phyloP scores from a whole-genome alignment of 2,797 vertebrate species.

The Synaphobranchus kaupii region DNA sequence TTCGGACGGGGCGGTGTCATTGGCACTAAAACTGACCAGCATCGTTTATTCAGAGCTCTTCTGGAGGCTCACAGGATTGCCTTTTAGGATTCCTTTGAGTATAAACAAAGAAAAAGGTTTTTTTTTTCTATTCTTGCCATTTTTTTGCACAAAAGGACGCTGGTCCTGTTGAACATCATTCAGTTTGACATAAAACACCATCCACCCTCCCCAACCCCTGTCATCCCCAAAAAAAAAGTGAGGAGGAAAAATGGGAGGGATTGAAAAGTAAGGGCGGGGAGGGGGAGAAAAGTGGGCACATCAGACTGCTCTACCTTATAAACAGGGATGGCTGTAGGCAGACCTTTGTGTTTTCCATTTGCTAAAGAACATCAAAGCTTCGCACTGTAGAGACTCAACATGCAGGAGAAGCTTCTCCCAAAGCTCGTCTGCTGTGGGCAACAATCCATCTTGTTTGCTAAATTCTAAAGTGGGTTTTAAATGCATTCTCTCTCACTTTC shows the following conservation, averaged over 20 bases:
- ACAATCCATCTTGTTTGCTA: background rate
- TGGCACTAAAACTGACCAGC: too few species aligned
- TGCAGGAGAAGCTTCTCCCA: background rate
- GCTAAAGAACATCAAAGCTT: background rate
- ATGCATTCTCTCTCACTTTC: background rate
- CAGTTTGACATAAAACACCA: background rate
- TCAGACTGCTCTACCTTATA: background rate
- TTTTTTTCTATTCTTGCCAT: background rate
- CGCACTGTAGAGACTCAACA: background rate
- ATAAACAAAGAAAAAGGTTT: background rate
- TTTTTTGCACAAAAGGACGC: background rate
- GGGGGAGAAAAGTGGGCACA: background rate
- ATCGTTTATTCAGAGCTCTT: background rate
- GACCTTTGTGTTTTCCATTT: constrained; percentile 6
- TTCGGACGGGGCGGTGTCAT: too few species aligned
- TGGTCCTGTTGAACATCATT: background rate
- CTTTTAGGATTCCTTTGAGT: background rate
- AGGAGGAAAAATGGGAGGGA: background rate
- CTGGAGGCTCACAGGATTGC: background rate
- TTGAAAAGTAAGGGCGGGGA: background rate
- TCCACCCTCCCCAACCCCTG: too few species aligned
- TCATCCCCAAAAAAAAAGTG: background rate
- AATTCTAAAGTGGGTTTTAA: background rate
- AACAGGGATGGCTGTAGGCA: background rate
- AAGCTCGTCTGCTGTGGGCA: background rate